Evolutionary conservation across 2,113 vertebrate genomes (phyloP), one percentile per base, ranked within the genome.

Genomic region (Oncorhynchus kisutch): DNA sequence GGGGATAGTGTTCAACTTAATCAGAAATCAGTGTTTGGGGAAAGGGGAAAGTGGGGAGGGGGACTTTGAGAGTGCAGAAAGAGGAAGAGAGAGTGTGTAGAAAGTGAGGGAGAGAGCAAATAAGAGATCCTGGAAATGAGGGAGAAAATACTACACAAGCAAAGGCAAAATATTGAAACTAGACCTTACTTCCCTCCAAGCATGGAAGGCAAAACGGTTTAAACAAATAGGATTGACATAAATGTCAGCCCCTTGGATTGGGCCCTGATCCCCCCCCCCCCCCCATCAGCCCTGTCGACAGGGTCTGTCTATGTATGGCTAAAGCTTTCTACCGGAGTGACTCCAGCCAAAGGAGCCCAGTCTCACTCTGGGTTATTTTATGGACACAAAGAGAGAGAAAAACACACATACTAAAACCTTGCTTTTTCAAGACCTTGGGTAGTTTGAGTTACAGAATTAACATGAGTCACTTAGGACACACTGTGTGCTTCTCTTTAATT

Each of bases 371-470:
- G 86, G 85, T 77, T 82, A 85, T 88, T 54, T 86, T 87, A 86
- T 86, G 82, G 77, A 91, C 85, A 90, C 88, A 86, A 82, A 84
- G 34, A 83, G 68, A 81, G 57, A 76, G 18, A 75, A 70, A 51
- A 78, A 82, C 71, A 81, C 73, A 85, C 75, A 77, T 71, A 67
- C 84, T 77, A n/a, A 87, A 88, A 81, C 87, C 70, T 72, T 75
- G 81, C 84, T 91, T 91, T 76, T 88, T 84, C 80, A 84, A 85
- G 72, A 49, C 74, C 74, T 59, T 24, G 66, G 71, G 11, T 34
- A 81, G 89, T 57, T 98, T 92, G 86, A 79, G 90, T 98, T 97
- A 96, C 97, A 89, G 88, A 91, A 98, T 97, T 97, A 96, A 95
- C 96, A 97, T 97, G 90, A 92, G 83, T 88, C 87, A 88, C 86